These are phyloP conservation scores for Mastigias papua DNA, from an alignment of 30 jellyfish, hydroid and myxozoan species.

Conservation along the genomic window DNA sequence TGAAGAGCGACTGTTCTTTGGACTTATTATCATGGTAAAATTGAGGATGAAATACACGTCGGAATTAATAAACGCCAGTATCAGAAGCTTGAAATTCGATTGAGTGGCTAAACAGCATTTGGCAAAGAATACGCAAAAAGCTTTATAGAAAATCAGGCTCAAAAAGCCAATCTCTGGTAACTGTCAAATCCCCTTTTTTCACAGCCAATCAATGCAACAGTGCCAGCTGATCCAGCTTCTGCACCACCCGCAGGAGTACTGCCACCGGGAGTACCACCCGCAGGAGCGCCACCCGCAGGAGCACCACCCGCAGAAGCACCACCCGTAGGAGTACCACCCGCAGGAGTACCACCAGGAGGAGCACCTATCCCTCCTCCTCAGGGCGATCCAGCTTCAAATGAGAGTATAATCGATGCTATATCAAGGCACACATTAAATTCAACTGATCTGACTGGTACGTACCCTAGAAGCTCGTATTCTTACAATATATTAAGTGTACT, in stretches of 20 bases:
- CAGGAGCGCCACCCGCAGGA: not conserved
- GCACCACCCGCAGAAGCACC: slow-evolving; percentile 9
- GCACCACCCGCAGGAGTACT: not conserved
- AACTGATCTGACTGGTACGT: not conserved
- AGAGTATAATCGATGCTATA: slow-evolving; percentile 19
- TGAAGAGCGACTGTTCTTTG: too few species aligned
- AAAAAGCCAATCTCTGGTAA: too few species aligned
- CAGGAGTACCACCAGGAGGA: slow-evolving; percentile 1
- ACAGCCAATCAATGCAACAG: slow-evolving; percentile 11
- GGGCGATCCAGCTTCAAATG: not conserved
- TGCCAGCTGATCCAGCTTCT: slow-evolving; percentile 8
- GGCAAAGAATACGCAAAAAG: too few species aligned
- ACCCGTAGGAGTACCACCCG: not conserved
- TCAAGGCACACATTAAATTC: slow-evolving; percentile 10
- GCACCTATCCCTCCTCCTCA: not conserved
- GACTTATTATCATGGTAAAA: too few species aligned
- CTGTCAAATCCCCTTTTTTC: not conserved
- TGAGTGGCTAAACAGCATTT: too few species aligned
- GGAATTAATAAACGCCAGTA: too few species aligned
- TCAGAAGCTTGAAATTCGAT: too few species aligned
- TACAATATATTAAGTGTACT: too few species aligned
- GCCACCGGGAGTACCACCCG: slow-evolving; percentile 14
- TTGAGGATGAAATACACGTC: too few species aligned
- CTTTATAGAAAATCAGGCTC: too few species aligned
- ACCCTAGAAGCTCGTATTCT: too few species aligned